Evolutionary conservation across 2,797 vertebrate species (phyloP).

Genomic region (Cossypha caffra): DNA sequence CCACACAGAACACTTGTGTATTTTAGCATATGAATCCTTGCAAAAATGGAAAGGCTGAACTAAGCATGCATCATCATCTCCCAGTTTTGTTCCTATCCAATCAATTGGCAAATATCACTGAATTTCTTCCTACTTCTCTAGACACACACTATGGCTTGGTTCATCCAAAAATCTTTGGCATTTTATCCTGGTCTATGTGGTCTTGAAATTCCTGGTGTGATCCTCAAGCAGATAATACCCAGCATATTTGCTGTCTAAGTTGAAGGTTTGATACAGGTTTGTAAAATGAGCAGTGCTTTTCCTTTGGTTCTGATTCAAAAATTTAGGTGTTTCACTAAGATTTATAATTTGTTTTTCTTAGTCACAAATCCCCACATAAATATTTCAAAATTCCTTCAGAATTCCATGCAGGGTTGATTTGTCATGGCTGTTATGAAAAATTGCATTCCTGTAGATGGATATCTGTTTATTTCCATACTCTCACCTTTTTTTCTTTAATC

Average conservation of each 20-base stretch:
- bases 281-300: background rate
- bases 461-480: background rate
- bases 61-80: background rate
- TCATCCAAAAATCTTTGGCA: background rate
- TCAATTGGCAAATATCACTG: background rate
- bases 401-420: constrained; percentile 35
- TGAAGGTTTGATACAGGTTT: background rate
- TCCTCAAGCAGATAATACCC: background rate
- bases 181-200: background rate
- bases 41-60: background rate
- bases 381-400: constrained; percentile 6
- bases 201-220: background rate
- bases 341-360: constrained; percentile 27
- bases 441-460: background rate
- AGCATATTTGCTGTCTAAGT: background rate
- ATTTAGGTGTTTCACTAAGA: constrained; percentile 1
- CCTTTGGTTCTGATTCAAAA: background rate
- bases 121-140: background rate
- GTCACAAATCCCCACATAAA: background rate
- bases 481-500: background rate
- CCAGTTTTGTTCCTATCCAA: background rate
- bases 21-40: background rate
- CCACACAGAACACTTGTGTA: background rate
- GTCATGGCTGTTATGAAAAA: constrained; percentile 35
- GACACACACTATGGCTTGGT: background rate